Base-by-base conservation (phyloP, 1,140 invertebrate species). In the Platyscapa corneri region DNA sequence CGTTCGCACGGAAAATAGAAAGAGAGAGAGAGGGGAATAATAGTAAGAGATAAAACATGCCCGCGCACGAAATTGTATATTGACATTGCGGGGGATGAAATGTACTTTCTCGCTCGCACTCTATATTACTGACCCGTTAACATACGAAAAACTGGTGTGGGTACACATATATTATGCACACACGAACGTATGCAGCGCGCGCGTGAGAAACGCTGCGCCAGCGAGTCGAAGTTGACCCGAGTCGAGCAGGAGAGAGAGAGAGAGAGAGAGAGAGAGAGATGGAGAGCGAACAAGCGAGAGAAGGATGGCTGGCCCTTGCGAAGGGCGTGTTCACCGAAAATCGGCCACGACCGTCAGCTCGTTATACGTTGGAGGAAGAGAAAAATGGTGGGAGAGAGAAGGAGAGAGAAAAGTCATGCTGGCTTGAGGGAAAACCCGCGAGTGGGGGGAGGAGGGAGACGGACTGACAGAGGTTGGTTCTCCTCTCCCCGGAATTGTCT, bases 21-120 rank as follows among this genome's bases (percentile, higher is more conserved):
- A 53, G 30, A 30, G n/a, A 49, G 30, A 6, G 18, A 49, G 16
- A 39, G 20, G 46, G 32, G 74, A 53, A 16, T 3, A 46, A 53
- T 42, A 74, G 72, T 46, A 23, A 42, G 37, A 74, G 39, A 39
- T 6, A 42, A 5, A 37, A 10, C 34, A 32, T 7, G 67, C 23
- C 23, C 34, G 37, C 67, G 34, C 67, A 72, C 67, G 27, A 67
- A 72, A 18, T 72, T 39, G 37, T 46, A 32, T 83, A 60, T 83
- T 83, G 72, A 83, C 72, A 76, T 83, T 83, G 82, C 82, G 82
- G 72, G 82, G 82, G 82, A 76, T 76, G 82, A 76, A 75, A 56
- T 39, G 46, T 53, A 64, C 8, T 67, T 14, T 67, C 30, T 37
- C 34, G 10, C 18, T 23, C 34, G 16, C 18, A 39, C 67, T 23